These are phyloP conservation scores for Oophaga sylvatica DNA, from an alignment of 2,797 vertebrate genomes.

Conservation along the genomic window DNA sequence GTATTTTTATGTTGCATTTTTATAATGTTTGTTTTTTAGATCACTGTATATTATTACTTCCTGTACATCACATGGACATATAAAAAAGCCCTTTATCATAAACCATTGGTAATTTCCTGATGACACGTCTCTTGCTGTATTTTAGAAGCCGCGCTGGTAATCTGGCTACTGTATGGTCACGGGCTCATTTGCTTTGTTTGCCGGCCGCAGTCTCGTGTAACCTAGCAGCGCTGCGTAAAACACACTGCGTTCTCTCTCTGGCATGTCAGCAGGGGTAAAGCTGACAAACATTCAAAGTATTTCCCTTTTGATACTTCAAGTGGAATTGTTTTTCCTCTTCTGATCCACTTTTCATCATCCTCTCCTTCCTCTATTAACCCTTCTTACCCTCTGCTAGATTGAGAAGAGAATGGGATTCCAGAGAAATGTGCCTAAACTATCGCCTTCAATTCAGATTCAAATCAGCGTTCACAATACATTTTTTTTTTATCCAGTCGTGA, in stretches of 20 bases:
- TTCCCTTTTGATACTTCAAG: conserved; percentile 22
- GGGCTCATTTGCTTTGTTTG: conserved; percentile 10
- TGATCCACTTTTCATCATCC: background rate
- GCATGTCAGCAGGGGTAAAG: conserved; percentile 36
- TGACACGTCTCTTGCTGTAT: background rate
- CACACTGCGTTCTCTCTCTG: conserved; percentile 1
- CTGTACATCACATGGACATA: too few species aligned
- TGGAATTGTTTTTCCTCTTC: conserved; percentile 24
- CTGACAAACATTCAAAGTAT: conserved; percentile 13
- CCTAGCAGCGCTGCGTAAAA: conserved; percentile 36
- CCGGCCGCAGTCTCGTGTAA: background rate
- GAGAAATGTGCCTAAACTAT: background rate
- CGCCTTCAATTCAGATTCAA: background rate
- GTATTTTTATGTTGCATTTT: too few species aligned
- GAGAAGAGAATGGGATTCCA: background rate
- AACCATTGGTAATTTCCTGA: too few species aligned
- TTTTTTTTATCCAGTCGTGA: background rate
- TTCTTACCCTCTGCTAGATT: background rate
- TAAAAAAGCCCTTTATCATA: too few species aligned
- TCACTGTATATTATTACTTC: too few species aligned
- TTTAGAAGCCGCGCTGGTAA: background rate
- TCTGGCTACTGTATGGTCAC: background rate
- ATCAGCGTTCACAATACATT: conserved; percentile 3
- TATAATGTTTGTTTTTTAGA: too few species aligned
- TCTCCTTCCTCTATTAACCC: background rate